Conservation (phyloP, 2,797 vertebrate species). For the Emys orbicularis region DNA sequence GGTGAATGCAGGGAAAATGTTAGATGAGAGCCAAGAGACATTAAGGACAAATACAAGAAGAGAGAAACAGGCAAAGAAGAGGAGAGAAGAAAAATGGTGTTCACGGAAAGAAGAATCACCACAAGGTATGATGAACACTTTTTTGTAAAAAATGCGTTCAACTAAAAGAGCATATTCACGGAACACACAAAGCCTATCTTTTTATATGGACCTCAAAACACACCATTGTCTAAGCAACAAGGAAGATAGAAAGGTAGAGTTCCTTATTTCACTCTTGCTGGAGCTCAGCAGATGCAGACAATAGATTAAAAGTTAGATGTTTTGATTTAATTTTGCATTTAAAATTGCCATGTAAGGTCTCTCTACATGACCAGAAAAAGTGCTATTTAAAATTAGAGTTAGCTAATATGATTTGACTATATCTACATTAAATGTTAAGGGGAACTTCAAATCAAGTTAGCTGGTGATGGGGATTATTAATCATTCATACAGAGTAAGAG, state of each 20-base stretch:
- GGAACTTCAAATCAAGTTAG: neutral
- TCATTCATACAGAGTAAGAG: neutral
- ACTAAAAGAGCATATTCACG: neutral
- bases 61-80: neutral
- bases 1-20: neutral
- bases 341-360: neutral
- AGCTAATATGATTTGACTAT: neutral
- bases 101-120: neutral
- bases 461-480: neutral
- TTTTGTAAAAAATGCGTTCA: no score
- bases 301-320: neutral
- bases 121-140: neutral
- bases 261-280: neutral
- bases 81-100: neutral
- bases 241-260: neutral
- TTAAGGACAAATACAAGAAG: neutral
- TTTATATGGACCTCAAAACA: neutral
- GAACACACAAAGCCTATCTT: neutral
- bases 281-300: neutral
- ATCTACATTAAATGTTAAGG: neutral
- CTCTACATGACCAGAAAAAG: neutral
- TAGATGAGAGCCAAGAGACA: neutral
- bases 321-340: neutral
- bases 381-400: neutral
- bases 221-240: neutral